phyloP scores from a whole-genome alignment of 2,797 vertebrate species.

The Balearica regulorum region DNA sequence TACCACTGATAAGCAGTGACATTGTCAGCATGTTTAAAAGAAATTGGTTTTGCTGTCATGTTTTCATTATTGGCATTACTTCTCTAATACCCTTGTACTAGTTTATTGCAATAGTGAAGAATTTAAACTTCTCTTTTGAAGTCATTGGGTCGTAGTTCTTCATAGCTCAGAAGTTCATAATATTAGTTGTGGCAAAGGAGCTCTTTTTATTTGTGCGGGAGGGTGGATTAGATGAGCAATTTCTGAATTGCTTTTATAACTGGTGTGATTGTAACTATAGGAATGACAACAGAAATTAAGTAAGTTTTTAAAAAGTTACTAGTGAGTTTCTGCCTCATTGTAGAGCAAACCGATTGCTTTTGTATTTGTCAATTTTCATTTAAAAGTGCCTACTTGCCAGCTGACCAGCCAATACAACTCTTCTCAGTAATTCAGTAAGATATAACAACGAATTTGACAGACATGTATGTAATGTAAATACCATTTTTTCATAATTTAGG shows the following conservation, averaged over 20 bases:
- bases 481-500: background rate
- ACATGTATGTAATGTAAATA: background rate
- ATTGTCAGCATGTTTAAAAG: background rate
- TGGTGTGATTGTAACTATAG: background rate
- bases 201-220: background rate
- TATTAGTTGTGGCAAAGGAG: background rate
- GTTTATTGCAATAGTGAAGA: background rate
- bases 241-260: background rate
- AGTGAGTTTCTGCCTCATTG: background rate
- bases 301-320: background rate
- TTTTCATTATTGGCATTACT: background rate
- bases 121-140: background rate
- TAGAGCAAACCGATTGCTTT: background rate
- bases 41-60: background rate
- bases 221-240: background rate
- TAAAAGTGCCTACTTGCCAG: background rate
- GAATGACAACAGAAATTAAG: background rate
- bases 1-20: background rate
- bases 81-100: background rate
- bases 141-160: background rate
- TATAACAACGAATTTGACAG: background rate
- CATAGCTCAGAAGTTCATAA: background rate
- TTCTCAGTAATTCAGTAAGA: background rate
- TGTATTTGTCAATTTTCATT: background rate
- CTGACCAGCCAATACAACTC: background rate